Conservation (phyloP, 2,113 vertebrate species). For the Emydocephalus ijimae region DNA sequence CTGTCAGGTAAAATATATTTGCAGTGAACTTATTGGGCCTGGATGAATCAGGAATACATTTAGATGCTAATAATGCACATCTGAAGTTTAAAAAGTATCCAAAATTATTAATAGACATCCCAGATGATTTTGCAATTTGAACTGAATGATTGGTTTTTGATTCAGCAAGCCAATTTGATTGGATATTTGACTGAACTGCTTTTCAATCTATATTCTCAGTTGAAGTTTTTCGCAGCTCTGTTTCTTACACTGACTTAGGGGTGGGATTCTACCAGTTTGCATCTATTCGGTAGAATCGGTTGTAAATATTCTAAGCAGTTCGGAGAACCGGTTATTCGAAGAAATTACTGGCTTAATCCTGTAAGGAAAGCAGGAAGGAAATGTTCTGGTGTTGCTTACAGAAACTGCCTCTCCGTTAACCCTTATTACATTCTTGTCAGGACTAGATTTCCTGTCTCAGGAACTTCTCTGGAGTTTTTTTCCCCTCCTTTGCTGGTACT, state of each 20-base stretch:
- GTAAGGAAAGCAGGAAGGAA: no score
- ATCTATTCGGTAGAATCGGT: no score
- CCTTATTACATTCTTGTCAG: no score
- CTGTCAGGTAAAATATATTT: not conserved
- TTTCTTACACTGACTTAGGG: not conserved
- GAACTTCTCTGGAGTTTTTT: no score
- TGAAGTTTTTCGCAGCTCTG: not conserved
- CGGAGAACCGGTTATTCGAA: no score
- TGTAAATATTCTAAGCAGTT: no score
- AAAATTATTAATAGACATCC: not conserved
- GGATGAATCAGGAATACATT: not conserved
- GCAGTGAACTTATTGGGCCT: not conserved
- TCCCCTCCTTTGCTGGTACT: no score
- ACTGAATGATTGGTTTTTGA: not conserved
- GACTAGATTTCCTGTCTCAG: no score
- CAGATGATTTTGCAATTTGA: not conserved
- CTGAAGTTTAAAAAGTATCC: not conserved
- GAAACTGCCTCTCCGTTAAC: no score
- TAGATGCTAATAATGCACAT: not conserved
- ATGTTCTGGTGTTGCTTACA: no score
- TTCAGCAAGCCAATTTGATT: not conserved
- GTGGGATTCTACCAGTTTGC: no score
- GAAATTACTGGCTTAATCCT: no score
- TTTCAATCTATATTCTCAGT: not conserved
- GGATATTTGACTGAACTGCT: not conserved